Percentiles rank a stretch among this genome's conserved stretches.
These are phyloP conservation scores for Drosophila kikkawai DNA, from an alignment of 1,140 invertebrate species.

Conservation along the genomic window DNA sequence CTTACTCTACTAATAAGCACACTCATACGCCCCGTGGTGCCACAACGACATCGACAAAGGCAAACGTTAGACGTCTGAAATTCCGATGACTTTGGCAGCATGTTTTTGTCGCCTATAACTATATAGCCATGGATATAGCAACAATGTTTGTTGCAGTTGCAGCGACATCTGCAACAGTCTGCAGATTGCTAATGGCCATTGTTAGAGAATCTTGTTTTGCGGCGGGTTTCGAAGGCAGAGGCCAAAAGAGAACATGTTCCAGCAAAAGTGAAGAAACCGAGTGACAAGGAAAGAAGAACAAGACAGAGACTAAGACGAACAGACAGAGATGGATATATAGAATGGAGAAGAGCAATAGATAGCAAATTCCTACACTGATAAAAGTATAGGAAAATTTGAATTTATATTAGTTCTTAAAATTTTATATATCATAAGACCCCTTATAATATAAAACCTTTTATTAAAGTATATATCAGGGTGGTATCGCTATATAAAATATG, in stretches of 20 bases:
- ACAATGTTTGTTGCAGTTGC: slow-evolving; percentile 40
- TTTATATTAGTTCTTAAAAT: not conserved
- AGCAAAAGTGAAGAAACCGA: slow-evolving; percentile 42
- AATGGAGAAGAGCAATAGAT: slow-evolving; percentile 1
- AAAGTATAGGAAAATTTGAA: not conserved
- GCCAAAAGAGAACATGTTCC: slow-evolving; percentile 29
- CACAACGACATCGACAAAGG: slow-evolving; percentile 27
- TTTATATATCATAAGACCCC: too few species aligned
- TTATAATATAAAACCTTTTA: too few species aligned
- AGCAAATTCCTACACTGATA: slow-evolving; percentile 30
- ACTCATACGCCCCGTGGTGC: slow-evolving; percentile 64
- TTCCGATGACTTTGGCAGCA: slow-evolving; percentile 49
- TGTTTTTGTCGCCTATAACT: slow-evolving; percentile 51
- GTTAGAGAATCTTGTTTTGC: slow-evolving; percentile 70
- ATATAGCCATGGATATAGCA: slow-evolving; percentile 22
- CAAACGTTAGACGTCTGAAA: slow-evolving; percentile 46
- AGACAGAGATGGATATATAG: slow-evolving; percentile 4
- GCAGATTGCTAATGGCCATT: slow-evolving; percentile 70
- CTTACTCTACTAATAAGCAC: slow-evolving; percentile 24
- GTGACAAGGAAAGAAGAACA: not conserved
- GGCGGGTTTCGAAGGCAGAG: slow-evolving; percentile 32
- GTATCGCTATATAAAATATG: too few species aligned
- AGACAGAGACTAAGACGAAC: not conserved
- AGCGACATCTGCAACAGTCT: slow-evolving; percentile 57
- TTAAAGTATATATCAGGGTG: too few species aligned